phyloP scores from a whole-genome alignment of 2,888 invertebrate species.

The Ectemnius lituratus region DNA sequence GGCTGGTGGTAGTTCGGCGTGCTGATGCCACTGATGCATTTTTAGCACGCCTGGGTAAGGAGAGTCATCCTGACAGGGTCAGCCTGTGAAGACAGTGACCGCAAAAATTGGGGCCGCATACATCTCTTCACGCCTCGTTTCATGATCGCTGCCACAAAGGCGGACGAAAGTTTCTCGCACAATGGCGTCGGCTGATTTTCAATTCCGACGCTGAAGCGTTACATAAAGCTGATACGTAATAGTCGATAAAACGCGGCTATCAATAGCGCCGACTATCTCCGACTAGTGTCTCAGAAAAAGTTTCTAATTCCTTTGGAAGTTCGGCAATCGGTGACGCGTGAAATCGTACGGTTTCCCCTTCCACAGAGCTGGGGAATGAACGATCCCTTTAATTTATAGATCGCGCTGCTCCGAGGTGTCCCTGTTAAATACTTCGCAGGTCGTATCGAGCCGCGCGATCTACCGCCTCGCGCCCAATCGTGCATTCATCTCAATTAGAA shows the following conservation, averaged over 20 bases:
- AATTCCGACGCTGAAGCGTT: not conserved
- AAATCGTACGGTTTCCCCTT: not conserved
- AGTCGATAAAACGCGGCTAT: not conserved
- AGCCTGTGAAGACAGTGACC: not conserved
- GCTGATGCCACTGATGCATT: not conserved
- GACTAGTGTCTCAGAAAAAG: not conserved
- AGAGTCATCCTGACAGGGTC: not conserved
- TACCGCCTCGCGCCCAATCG: constrained; percentile 22
- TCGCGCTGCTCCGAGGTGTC: not conserved
- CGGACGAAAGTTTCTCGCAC: not conserved
- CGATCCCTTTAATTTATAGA: not conserved
- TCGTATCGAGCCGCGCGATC: not conserved
- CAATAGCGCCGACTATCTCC: not conserved
- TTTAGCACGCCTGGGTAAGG: not conserved
- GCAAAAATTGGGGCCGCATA: not conserved
- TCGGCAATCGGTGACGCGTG: not conserved
- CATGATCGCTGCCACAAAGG: not conserved
- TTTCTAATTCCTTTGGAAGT: not conserved
- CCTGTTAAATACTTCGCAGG: not conserved
- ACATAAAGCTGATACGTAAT: not conserved
- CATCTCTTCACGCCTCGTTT: not conserved
- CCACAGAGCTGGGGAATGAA: not conserved
- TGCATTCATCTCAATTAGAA: constrained; percentile 51
- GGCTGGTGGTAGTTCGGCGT: not conserved
- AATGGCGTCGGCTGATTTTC: not conserved